Conservation (phyloP, 2,888 invertebrate genomes). For the Acrobasis suavella region DNA sequence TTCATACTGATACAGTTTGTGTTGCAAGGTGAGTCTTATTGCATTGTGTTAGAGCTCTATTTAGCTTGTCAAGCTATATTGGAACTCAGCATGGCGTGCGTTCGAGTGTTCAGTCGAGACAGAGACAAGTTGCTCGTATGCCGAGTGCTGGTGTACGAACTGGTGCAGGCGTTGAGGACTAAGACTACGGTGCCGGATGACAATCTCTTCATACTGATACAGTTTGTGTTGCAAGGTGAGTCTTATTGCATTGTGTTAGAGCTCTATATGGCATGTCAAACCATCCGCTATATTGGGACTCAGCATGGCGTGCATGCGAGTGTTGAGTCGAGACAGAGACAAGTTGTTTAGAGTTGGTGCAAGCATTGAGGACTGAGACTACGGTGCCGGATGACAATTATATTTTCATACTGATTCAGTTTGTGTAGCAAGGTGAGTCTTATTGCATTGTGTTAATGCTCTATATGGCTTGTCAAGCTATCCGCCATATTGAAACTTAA, state of each 20-base stretch:
- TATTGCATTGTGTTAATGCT: neutral
- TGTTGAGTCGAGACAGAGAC: conserved; percentile 96
- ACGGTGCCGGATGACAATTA: conserved; percentile 97
- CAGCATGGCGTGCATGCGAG: too few species aligned
- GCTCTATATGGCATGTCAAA: too few species aligned
- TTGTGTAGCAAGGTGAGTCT: conserved; percentile 88
- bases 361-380: conserved; percentile 97
- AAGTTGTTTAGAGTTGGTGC: conserved; percentile 96
- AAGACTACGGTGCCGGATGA: conserved; percentile 97
- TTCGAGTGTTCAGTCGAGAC: conserved; percentile 94
- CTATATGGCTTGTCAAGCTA: neutral
- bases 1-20: conserved; percentile 94
- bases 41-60: neutral
- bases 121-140: conserved; percentile 96
- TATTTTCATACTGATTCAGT: conserved; percentile 94
- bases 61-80: conserved; percentile 86
- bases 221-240: conserved; percentile 55
- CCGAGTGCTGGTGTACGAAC: conserved; percentile 95
- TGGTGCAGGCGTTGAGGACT: conserved; percentile 97
- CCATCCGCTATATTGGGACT: too few species aligned
- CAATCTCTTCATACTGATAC: conserved; percentile 95
- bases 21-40: conserved; percentile 84
- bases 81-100: conserved; percentile 95
- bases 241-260: too few species aligned
- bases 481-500: too few species aligned